These are phyloP conservation scores for Columba janthina DNA, from an alignment of 2,113 vertebrate genomes.

Conservation along the genomic window DNA sequence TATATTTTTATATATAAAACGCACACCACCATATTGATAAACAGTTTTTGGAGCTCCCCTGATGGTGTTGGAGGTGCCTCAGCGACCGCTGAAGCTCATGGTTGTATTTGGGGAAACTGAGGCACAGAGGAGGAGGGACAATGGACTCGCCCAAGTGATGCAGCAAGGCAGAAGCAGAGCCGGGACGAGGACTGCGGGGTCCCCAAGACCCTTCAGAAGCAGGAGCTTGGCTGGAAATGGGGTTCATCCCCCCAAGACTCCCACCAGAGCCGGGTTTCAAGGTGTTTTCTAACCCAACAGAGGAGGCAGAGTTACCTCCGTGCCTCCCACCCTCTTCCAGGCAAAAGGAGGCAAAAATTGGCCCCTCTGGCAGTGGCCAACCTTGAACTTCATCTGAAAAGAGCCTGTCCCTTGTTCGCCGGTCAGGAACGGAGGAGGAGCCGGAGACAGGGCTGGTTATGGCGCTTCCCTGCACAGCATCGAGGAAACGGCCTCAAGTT, in stretches of 20 bases:
- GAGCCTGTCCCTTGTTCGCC: background rate
- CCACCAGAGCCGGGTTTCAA: background rate
- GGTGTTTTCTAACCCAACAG: background rate
- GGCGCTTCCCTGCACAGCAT: background rate
- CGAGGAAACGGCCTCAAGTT: background rate
- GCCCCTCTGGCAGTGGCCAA: background rate
- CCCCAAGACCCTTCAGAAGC: background rate
- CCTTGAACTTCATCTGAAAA: background rate
- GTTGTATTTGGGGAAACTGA: background rate
- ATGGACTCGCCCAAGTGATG: rapidly evolving
- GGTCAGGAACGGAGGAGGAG: background rate
- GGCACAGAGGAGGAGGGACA: background rate
- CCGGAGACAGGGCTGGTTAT: background rate
- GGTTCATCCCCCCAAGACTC: background rate
- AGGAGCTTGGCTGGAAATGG: background rate
- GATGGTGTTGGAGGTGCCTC: background rate
- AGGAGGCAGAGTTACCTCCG: background rate
- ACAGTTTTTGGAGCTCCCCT: too few species aligned
- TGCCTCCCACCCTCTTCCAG: background rate
- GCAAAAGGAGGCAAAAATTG: background rate
- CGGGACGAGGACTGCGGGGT: background rate
- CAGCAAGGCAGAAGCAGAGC: background rate
- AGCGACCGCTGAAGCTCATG: background rate
- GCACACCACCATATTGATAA: too few species aligned
- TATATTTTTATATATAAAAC: too few species aligned